These are phyloP conservation scores for Siderastrea radians DNA, from an alignment of 92 coral and sea anemone genomes.

Conservation along the genomic window DNA sequence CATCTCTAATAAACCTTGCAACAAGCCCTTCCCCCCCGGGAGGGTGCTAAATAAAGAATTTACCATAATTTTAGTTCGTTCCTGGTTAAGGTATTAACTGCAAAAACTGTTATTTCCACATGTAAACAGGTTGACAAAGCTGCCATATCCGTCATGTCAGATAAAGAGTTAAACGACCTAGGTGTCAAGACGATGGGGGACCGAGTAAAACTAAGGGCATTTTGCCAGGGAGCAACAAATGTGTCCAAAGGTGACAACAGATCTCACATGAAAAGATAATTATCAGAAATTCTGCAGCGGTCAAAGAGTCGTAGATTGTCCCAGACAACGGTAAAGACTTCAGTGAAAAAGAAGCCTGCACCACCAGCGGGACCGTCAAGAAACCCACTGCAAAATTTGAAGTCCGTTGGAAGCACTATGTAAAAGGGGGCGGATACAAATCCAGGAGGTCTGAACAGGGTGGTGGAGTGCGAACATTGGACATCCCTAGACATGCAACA, in stretches of 20 bases:
- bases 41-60: too few species aligned
- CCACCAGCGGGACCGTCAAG: conserved; percentile 18
- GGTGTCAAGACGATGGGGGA: conserved; percentile 4
- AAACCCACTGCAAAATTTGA: conserved; percentile 59
- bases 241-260: conserved; percentile 4
- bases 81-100: too few species aligned
- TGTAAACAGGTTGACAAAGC: conserved; percentile 18
- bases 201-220: conserved; percentile 27
- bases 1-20: too few species aligned
- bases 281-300: not conserved
- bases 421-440: conserved; percentile 49
- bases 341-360: not conserved
- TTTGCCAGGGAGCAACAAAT: conserved; percentile 25
- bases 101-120: not conserved
- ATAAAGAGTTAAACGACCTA: conserved; percentile 12
- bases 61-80: too few species aligned
- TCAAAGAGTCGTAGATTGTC: conserved; percentile 2
- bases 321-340: conserved; percentile 2
- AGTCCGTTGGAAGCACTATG: conserved; percentile 60
- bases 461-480: conserved; percentile 43
- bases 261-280: conserved; percentile 10
- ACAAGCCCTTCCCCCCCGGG: too few species aligned
- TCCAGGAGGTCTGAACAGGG: conserved; percentile 32
- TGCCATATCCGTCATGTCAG: conserved; percentile 4
- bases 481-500: conserved; percentile 40